Percentiles rank a stretch among this genome's conserved stretches.
These are phyloP conservation scores for Agrotis exclamationis DNA, from an alignment of 2,888 invertebrate genomes.

Conservation along the genomic window DNA sequence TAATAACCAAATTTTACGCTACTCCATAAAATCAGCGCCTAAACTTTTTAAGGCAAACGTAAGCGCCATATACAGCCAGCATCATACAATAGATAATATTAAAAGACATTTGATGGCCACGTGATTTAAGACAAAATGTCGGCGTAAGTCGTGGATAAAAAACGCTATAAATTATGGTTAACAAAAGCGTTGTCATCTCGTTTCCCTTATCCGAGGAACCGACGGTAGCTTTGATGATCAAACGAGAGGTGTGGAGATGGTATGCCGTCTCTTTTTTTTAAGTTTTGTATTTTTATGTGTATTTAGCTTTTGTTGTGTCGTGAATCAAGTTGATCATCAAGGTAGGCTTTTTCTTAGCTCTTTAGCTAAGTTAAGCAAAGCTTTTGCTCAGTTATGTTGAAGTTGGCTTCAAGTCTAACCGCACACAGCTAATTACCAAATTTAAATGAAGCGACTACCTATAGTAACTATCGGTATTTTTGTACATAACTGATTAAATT, in stretches of 20 bases:
- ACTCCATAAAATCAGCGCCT: conserved; percentile 37
- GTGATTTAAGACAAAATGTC: conserved; percentile 84
- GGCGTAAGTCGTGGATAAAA: conserved; percentile 82
- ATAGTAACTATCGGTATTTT: too few species aligned
- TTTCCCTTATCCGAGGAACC: conserved; percentile 83
- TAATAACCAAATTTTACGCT: conserved; percentile 9
- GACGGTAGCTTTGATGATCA: conserved; percentile 80
- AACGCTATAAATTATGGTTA: conserved; percentile 89
- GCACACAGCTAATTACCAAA: not conserved
- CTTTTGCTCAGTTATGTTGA: not conserved
- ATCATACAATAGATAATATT: conserved; percentile 70
- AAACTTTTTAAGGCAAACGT: conserved; percentile 31
- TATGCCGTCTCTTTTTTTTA: not conserved
- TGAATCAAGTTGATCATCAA: not conserved
- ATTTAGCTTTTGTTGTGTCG: not conserved
- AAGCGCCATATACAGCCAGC: conserved; percentile 26
- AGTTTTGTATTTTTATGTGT: not conserved
- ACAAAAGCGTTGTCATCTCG: conserved; percentile 90
- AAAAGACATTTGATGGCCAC: conserved; percentile 75
- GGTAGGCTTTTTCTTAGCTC: too few species aligned
- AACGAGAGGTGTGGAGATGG: conserved; percentile 74
- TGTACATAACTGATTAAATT: too few species aligned
- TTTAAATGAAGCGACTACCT: not conserved
- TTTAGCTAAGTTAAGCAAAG: too few species aligned
- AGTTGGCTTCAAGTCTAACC: not conserved